phyloP scores from a whole-genome alignment of 2,888 invertebrate species.

The Callimorpha dominula region DNA sequence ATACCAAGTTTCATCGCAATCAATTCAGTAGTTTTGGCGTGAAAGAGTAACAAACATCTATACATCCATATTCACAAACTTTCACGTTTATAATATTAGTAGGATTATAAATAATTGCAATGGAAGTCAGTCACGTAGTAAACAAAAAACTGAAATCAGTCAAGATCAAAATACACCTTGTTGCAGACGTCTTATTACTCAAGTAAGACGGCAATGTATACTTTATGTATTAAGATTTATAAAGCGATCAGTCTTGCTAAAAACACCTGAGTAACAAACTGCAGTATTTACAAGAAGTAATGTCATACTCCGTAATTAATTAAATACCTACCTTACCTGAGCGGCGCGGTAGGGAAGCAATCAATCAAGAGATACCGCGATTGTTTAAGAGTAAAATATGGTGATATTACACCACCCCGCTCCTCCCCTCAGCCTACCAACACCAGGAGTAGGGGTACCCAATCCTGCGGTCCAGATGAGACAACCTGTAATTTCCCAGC shows the following conservation, averaged over 20 bases:
- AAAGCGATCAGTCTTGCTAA: conserved; percentile 29
- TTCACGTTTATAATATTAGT: too few relatives aligned
- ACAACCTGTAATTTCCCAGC: conserved; percentile 45
- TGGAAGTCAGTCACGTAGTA: not conserved
- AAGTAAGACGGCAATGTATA: not conserved
- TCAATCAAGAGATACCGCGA: conserved; percentile 66
- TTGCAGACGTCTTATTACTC: not conserved
- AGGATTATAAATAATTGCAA: too few relatives aligned
- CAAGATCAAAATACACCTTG: not conserved
- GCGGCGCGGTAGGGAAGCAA: conserved; percentile 48
- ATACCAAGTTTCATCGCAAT: too few relatives aligned
- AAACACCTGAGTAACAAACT: conserved; percentile 54
- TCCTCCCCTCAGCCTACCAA: not conserved
- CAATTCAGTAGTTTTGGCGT: too few relatives aligned
- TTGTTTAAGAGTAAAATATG: conserved; percentile 65
- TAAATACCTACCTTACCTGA: conserved; percentile 41
- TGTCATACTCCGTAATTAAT: conserved; percentile 61
- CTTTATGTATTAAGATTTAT: conserved; percentile 5
- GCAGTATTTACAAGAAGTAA: conserved; percentile 38
- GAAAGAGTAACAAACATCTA: too few relatives aligned
- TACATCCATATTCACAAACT: too few relatives aligned
- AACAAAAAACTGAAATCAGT: not conserved
- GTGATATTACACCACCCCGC: conserved; percentile 41
- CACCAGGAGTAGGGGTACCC: conserved; percentile 19
- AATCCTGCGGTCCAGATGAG: conserved; percentile 46